Base-by-base conservation (phyloP, 1,140 invertebrate genomes). In the Himalopsyche phryganea region DNA sequence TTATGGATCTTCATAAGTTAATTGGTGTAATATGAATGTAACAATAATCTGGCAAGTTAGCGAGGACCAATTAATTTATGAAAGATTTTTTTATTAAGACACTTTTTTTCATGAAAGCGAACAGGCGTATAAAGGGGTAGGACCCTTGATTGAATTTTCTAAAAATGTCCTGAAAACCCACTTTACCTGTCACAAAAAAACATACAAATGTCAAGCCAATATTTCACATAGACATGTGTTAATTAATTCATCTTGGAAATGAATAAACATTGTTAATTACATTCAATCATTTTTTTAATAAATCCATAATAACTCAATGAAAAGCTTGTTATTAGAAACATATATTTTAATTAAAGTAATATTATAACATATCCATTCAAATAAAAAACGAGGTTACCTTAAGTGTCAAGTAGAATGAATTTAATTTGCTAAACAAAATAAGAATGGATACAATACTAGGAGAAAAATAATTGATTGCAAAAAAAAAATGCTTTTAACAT, bases 31-130 rank as follows among this genome's bases (percentile, higher is more conserved):
- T 28, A 20, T 23, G 28, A 3, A 23, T 46, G 23, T 20, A 13
- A 11, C 15, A 48, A 32, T 20, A 4, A 48, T 20, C 6, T n/a
- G 11, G 38, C 38, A 40, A 5, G 5, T 13, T 5, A 15, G 38
- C 38, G 3, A 13, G 38, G 42, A 10, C 42, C 14, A 15, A 45
- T 45, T 19, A 19, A 2, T 15, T 17, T 45, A 45, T 45, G 42
- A 45, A 5, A 15, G 40, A 42, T 42, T 9, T 28, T 28, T 28
- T 28, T 28, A 15, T 45, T 45, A 45, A 45, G 42, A 45, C 42
- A 45, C 42, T 45, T 45, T 45, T 45, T 45, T 28, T 28, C 23
- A 20, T 45, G 17, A 45, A 45, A 45, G 42, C 42, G 17, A 45
- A 45, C 18, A 45, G 42, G 42, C 15, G 18, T 17, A 19, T 11